Conservation (phyloP, 2,888 invertebrate genomes). For the Rhamnusium bicolor region DNA sequence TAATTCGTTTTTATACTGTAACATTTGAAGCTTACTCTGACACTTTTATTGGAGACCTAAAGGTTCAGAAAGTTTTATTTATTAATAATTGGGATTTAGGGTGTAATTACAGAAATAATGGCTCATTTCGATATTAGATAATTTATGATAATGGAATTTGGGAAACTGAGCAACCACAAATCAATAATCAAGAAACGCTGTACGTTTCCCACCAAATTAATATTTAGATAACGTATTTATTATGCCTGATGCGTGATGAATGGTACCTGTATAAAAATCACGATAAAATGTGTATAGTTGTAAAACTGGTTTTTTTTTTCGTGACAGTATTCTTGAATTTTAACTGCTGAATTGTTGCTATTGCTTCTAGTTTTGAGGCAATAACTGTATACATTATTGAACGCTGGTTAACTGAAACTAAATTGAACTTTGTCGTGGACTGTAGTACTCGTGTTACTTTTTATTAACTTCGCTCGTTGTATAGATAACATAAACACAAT, state of each 20-base stretch:
- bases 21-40: constrained; percentile 7
- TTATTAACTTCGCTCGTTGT: no score
- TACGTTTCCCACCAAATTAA: neutral
- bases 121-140: neutral
- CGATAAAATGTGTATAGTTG: no score
- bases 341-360: no score
- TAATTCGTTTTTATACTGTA: constrained; percentile 27
- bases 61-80: constrained; percentile 23
- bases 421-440: no score
- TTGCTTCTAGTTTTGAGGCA: no score
- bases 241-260: neutral
- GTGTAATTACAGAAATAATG: constrained; percentile 8
- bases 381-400: no score
- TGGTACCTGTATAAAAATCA: neutral
- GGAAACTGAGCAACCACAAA: neutral
- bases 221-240: neutral
- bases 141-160: constrained; percentile 20
- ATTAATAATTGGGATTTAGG: constrained; percentile 22
- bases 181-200: neutral
- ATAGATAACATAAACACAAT: no score
- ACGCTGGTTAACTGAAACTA: no score
- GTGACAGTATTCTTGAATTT: no score
- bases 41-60: constrained; percentile 13
- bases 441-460: no score
- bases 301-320: no score